A percentile compares a stretch with the other conserved stretches of the same genome.
phyloP scores from a whole-genome alignment of 2,113 vertebrate genomes.

The Passer domesticus region DNA sequence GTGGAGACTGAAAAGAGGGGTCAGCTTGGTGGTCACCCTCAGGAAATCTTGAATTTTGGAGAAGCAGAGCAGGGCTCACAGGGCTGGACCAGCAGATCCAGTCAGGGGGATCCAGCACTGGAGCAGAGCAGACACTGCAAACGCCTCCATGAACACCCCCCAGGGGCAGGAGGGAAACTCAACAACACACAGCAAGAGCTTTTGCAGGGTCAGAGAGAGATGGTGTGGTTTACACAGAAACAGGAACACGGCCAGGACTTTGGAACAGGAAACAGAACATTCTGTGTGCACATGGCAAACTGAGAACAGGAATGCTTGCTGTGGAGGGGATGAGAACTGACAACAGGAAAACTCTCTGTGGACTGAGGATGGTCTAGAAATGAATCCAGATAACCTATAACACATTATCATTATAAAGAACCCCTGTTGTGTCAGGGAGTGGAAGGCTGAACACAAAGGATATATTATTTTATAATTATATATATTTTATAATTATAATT shows the following conservation, averaged over 20 bases:
- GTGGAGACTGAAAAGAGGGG: not conserved
- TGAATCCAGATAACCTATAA: not conserved
- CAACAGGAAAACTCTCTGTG: not conserved
- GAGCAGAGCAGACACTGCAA: not conserved
- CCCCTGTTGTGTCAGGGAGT: not conserved
- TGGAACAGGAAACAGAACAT: not conserved
- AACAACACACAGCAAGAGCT: too few relatives aligned
- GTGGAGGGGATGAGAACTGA: rapidly evolving
- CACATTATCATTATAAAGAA: rapidly evolving
- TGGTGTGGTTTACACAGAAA: not conserved
- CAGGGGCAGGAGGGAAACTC: not conserved
- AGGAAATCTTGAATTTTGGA: not conserved
- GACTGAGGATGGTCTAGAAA: not conserved
- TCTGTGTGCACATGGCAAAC: not conserved
- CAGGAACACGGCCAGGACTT: not conserved
- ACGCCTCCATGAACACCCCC: not conserved
- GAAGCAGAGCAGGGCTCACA: not conserved
- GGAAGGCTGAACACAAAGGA: not conserved
- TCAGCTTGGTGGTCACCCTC: not conserved
- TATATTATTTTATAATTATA: too few relatives aligned
- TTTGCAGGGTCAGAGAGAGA: not conserved
- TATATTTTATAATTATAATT: too few relatives aligned
- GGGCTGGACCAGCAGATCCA: not conserved
- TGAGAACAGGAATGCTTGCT: not conserved
- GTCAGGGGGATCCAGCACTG: not conserved